A percentile compares a stretch with the other conserved stretches of the same genome.
Evolutionary conservation across 2,888 invertebrate genomes (phyloP).

Genomic region (Papilio demoleus): DNA sequence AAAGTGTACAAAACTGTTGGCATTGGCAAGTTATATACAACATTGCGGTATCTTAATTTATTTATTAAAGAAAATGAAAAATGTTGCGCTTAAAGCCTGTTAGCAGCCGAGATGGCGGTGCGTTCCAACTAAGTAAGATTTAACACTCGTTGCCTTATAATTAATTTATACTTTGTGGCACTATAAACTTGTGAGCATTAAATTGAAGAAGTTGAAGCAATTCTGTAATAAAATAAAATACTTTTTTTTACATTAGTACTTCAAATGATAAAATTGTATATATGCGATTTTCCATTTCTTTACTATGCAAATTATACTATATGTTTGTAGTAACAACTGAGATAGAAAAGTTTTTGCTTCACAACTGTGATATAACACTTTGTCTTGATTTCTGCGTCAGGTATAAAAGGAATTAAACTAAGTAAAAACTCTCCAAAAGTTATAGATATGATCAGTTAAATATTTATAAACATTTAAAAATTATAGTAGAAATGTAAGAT

Average conservation of each 20-base stretch:
- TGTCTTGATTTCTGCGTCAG: too few species aligned
- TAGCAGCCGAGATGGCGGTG: conserved; percentile 29
- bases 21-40: too few species aligned
- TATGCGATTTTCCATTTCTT: too few species aligned
- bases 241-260: not conserved
- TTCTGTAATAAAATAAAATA: not conserved
- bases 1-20: too few species aligned
- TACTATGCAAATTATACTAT: too few species aligned
- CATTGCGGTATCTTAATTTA: not conserved
- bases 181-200: conserved; percentile 10
- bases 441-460: too few species aligned
- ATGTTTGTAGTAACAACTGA: too few species aligned
- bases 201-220: not conserved
- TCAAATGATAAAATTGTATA: not conserved
- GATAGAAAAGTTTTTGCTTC: too few species aligned
- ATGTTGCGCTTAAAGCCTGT: conserved; percentile 20
- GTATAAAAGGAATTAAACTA: too few species aligned
- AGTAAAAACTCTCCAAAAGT: too few species aligned
- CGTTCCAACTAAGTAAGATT: conserved; percentile 36
- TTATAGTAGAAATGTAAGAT: too few species aligned
- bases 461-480: not conserved
- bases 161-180: conserved; percentile 32
- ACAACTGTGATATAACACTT: too few species aligned
- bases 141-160: conserved; percentile 30
- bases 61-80: conserved; percentile 8